Conservation (phyloP, 2,113 vertebrate species). For the Anarrhichthys ocellatus region DNA sequence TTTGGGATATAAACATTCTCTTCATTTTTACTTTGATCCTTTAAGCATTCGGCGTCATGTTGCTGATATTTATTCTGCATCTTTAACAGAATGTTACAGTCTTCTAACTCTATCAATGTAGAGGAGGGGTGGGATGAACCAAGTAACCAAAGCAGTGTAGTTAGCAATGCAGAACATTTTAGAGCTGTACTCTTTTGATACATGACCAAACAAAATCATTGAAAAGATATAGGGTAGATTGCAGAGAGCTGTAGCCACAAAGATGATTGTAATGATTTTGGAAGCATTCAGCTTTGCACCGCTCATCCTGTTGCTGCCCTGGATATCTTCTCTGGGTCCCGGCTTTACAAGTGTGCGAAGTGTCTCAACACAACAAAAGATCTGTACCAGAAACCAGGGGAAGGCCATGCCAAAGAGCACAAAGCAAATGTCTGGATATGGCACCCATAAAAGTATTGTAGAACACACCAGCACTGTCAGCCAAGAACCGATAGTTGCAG, state of each 20-base stretch:
- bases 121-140: background rate
- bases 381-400: background rate
- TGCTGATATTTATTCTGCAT: background rate
- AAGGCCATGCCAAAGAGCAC: background rate
- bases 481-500: background rate
- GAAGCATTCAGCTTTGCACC: background rate
- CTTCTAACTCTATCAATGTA: background rate
- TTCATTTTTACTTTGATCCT: background rate
- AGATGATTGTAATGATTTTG: background rate
- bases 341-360: background rate
- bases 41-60: background rate
- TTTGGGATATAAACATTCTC: background rate
- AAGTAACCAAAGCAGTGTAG: background rate
- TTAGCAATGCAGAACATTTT: background rate
- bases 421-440: background rate
- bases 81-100: background rate
- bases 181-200: background rate
- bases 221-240: background rate
- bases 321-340: conserved; percentile 4
- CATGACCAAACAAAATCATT: background rate
- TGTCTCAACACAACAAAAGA: conserved; percentile 12
- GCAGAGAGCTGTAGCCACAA: background rate
- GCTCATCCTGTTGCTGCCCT: background rate
- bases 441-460: background rate
- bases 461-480: conserved; percentile 5